phyloP scores from a whole-genome alignment of 2,888 invertebrate genomes.

The Synanthedon myopaeformis region DNA sequence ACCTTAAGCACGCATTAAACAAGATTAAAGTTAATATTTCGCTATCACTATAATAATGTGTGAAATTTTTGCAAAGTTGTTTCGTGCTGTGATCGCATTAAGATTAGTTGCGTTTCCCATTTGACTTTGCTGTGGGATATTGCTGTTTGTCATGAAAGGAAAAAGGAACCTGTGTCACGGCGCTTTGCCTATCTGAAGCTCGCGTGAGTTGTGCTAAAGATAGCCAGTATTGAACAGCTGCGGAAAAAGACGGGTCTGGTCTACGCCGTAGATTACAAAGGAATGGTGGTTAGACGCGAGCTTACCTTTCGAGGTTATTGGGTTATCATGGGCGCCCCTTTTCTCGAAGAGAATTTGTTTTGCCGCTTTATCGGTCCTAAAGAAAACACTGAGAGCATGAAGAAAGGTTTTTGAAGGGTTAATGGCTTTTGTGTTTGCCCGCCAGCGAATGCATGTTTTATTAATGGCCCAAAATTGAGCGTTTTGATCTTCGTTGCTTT shows the following conservation, averaged over 20 bases:
- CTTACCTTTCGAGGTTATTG: conserved; percentile 14
- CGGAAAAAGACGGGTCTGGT: neutral
- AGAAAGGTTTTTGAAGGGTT: conserved; percentile 6
- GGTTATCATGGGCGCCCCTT: conserved; percentile 43
- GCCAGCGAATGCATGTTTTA: neutral
- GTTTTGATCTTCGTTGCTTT: neutral
- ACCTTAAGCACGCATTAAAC: neutral
- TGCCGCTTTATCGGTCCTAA: conserved; percentile 24
- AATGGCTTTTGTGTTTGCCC: conserved; percentile 7
- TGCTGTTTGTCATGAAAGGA: conserved; percentile 63
- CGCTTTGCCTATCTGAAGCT: conserved; percentile 22
- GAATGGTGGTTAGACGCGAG: neutral
- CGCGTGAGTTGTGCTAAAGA: neutral
- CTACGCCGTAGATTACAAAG: neutral
- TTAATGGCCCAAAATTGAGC: neutral
- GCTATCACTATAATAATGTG: conserved; percentile 33
- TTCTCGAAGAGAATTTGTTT: conserved; percentile 20
- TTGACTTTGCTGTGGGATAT: conserved; percentile 54
- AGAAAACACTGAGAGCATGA: conserved; percentile 8
- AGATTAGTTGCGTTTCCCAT: conserved; percentile 60
- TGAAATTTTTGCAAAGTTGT: conserved; percentile 40
- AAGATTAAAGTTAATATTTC: neutral
- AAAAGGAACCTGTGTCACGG: conserved; percentile 18
- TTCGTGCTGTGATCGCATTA: conserved; percentile 54
- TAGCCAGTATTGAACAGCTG: neutral